phyloP scores from a whole-genome alignment of 1,140 invertebrate species.

The Anastatus disparis region DNA sequence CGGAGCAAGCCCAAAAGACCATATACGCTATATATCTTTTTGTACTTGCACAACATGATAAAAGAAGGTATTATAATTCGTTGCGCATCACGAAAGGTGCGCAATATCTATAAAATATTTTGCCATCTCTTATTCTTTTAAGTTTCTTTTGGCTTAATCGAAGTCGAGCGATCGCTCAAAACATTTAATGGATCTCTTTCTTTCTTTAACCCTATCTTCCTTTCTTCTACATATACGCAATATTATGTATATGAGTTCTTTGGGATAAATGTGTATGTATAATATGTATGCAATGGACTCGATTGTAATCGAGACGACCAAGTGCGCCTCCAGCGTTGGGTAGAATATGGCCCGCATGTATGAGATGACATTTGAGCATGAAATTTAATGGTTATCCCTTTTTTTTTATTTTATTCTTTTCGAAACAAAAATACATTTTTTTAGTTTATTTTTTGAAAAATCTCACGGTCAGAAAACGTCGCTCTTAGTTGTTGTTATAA shows the following conservation, averaged over 20 bases:
- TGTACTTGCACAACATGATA: constrained; percentile 3
- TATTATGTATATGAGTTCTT: too few species aligned
- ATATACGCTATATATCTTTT: too few species aligned
- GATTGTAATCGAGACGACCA: constrained; percentile 30
- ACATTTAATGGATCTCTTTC: constrained; percentile 18
- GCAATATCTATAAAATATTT: constrained; percentile 2
- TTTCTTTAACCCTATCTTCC: not conserved
- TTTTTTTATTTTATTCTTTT: too few species aligned
- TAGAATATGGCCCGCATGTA: constrained; percentile 16
- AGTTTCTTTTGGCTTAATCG: not conserved
- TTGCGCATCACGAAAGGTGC: constrained; percentile 1
- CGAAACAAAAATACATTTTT: too few species aligned
- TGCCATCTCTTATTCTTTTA: not conserved
- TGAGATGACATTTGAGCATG: constrained; percentile 28
- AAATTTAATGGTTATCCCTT: constrained; percentile 15
- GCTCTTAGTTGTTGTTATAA: too few species aligned
- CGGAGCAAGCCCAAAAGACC: too few species aligned
- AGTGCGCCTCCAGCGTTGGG: constrained; percentile 5
- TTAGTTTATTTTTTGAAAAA: constrained; percentile 25
- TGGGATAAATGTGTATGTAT: too few species aligned
- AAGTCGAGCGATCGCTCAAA: constrained; percentile 12
- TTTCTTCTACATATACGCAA: not conserved
- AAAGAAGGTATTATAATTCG: constrained; percentile 15
- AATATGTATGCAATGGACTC: too few species aligned
- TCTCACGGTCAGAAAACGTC: not conserved